phyloP scores from a whole-genome alignment of 2,113 vertebrate genomes.

The Sula dactylatra region DNA sequence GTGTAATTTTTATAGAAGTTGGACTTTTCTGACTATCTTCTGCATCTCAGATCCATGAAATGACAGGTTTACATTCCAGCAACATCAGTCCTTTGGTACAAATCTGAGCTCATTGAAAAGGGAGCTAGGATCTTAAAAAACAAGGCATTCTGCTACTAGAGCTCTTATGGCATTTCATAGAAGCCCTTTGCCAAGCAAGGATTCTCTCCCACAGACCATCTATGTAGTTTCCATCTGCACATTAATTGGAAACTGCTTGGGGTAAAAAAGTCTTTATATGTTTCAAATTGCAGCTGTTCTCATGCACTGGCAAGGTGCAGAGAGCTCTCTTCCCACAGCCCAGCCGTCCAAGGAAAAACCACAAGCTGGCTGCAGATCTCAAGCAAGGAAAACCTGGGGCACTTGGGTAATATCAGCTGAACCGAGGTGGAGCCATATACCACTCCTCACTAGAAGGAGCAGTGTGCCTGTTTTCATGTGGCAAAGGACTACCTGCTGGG shows the following conservation, averaged over 20 bases:
- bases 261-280: not conserved
- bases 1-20: not conserved
- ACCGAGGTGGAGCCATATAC: rapidly evolving
- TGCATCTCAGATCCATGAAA: not conserved
- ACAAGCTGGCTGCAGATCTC: not conserved
- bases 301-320: constrained; percentile 1
- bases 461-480: not conserved
- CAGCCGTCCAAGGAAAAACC: not conserved
- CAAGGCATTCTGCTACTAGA: not conserved
- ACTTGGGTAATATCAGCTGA: not conserved
- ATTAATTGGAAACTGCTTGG: constrained; percentile 42
- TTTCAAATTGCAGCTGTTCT: constrained; percentile 4
- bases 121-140: not conserved
- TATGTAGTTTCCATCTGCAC: constrained; percentile 29
- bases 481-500: not conserved
- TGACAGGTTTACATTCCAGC: not conserved
- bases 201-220: constrained; percentile 35
- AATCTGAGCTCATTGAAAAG: not conserved
- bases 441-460: not conserved
- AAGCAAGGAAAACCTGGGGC: not conserved
- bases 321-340: constrained; percentile 19
- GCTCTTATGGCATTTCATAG: not conserved
- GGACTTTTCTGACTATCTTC: not conserved
- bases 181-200: not conserved
- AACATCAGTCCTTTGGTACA: not conserved